Conservation (phyloP, 1,140 invertebrate genomes). For the Sinonovacula constricta region DNA sequence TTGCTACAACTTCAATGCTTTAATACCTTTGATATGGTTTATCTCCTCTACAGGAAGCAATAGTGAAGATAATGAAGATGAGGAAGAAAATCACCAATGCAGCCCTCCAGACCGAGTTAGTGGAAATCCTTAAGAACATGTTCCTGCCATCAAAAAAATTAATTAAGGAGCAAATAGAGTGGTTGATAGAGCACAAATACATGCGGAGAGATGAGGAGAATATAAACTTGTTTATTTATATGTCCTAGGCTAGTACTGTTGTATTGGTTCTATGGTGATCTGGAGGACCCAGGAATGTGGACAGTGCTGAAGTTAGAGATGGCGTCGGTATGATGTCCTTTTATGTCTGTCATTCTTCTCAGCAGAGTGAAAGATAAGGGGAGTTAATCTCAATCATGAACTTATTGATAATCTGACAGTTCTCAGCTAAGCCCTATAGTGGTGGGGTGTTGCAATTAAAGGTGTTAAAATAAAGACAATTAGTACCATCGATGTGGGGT, state of each 20-base stretch:
- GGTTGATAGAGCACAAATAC: conserved; percentile 99
- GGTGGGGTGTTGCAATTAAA: too few species aligned
- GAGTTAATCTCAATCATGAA: too few species aligned
- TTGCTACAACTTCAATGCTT: neutral
- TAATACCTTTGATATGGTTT: neutral
- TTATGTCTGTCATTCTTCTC: too few species aligned
- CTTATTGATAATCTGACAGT: too few species aligned
- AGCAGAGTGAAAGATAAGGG: too few species aligned
- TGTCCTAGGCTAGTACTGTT: conserved; percentile 84
- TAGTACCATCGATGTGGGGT: too few species aligned
- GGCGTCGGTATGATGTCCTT: too few species aligned
- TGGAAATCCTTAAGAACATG: conserved; percentile 99
- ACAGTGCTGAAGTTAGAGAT: too few species aligned
- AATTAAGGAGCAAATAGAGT: conserved; percentile 99
- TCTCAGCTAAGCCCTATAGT: too few species aligned
- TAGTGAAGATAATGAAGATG: conserved; percentile 99
- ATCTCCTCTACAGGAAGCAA: conserved; percentile 92
- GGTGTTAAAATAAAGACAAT: too few species aligned
- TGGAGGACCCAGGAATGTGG: too few species aligned
- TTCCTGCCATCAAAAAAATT: conserved; percentile 99
- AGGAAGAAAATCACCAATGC: conserved; percentile 95
- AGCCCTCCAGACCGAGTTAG: conserved; percentile 95
- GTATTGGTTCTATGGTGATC: conserved; percentile 69
- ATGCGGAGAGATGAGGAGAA: conserved; percentile 97
- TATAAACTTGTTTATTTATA: conserved; percentile 98